phyloP scores from a whole-genome alignment of 2,113 vertebrate genomes.

The Scomber colias region DNA sequence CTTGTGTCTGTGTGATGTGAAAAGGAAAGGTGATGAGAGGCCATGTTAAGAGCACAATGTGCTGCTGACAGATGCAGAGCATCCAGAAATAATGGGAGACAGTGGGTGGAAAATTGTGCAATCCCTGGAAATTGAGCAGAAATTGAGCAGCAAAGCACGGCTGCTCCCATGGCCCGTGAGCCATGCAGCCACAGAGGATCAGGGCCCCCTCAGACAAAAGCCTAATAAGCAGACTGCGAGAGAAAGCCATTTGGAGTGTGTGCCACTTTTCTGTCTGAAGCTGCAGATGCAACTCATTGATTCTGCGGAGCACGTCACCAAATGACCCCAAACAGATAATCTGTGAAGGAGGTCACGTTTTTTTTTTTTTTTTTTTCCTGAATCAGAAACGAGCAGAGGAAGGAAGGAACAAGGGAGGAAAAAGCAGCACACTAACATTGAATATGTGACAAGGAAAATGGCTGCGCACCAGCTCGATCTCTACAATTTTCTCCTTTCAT shows the following conservation, averaged over 20 bases:
- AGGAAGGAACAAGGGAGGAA: constrained; percentile 60
- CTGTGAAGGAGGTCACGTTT: constrained; percentile 58
- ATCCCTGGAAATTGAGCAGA: constrained; percentile 79
- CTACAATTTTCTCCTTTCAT: constrained; percentile 82
- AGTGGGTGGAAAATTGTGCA: constrained; percentile 78
- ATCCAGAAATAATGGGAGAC: constrained; percentile 66
- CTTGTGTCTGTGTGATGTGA: constrained; percentile 34
- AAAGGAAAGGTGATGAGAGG: constrained; percentile 41
- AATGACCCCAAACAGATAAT: constrained; percentile 68
- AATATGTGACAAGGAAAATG: constrained; percentile 69
- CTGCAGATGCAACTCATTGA: constrained; percentile 54
- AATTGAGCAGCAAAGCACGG: constrained; percentile 72
- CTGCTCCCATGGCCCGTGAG: constrained; percentile 57
- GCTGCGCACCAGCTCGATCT: constrained; percentile 65
- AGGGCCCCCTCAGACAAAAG: constrained; percentile 67
- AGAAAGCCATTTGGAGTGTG: constrained; percentile 29
- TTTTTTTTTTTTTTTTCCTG: constrained; percentile 5
- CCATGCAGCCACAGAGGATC: constrained; percentile 60
- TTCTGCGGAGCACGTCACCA: constrained; percentile 48
- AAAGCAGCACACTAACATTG: constrained; percentile 61
- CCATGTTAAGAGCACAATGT: constrained; percentile 47
- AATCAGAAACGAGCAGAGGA: constrained; percentile 49
- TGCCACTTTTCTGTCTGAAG: constrained; percentile 53
- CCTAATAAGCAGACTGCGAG: constrained; percentile 39
- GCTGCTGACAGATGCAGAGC: constrained; percentile 70